phyloP scores from a whole-genome alignment of 2,113 vertebrate species.

The Microcebus jonahi region DNA sequence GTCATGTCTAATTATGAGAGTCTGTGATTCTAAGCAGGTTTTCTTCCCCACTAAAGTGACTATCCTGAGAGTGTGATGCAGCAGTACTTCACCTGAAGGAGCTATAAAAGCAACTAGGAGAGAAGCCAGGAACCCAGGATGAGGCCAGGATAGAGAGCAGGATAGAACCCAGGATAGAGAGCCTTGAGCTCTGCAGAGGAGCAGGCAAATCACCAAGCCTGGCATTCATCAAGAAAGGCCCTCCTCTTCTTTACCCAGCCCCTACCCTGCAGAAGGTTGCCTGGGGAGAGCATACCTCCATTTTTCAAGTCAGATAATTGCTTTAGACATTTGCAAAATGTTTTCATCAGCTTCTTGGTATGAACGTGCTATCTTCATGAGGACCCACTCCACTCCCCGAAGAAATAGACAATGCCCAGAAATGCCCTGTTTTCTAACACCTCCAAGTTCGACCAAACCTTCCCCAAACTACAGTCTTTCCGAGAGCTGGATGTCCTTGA shows the following conservation, averaged over 20 bases:
- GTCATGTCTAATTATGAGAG: background rate
- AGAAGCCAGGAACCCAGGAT: background rate
- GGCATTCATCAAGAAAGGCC: background rate
- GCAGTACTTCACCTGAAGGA: background rate
- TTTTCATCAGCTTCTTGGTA: conserved; percentile 6
- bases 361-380: background rate
- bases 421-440: background rate
- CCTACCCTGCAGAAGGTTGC: background rate
- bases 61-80: background rate
- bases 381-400: background rate
- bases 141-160: background rate
- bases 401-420: background rate
- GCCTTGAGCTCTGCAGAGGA: background rate
- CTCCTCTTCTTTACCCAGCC: background rate
- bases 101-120: background rate
- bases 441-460: background rate
- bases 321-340: background rate
- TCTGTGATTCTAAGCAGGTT: background rate
- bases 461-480: background rate
- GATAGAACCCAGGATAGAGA: background rate
- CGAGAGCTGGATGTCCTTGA: background rate
- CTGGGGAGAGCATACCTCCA: background rate
- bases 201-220: background rate
- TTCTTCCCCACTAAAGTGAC: background rate
- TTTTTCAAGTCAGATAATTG: background rate